Evolutionary conservation across 2,113 vertebrate genomes (phyloP).

Genomic region (Macaca mulatta): DNA sequence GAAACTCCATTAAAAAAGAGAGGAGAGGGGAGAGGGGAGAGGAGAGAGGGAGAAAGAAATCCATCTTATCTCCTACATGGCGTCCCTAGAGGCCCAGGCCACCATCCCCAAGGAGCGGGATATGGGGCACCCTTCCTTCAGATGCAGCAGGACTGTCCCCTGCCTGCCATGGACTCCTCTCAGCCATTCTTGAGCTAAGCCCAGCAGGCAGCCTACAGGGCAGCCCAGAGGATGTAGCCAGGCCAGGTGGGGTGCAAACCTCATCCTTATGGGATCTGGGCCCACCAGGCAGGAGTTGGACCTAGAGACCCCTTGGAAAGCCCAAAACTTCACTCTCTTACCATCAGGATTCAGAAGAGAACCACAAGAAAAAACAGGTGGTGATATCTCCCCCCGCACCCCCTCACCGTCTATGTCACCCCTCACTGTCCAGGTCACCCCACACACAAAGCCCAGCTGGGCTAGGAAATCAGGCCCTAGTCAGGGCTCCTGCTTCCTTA

Average conservation of each 20-base stretch:
- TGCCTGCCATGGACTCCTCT: accelerated
- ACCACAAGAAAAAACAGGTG: too few species aligned
- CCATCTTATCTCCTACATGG: not conserved
- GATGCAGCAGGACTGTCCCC: not conserved
- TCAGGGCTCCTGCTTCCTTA: not conserved
- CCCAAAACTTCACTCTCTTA: not conserved
- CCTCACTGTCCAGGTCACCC: accelerated
- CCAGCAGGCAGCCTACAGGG: not conserved
- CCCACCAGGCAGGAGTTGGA: not conserved
- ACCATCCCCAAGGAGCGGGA: not conserved
- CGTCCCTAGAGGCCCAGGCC: not conserved
- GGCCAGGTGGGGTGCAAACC: not conserved
- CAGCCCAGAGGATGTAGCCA: not conserved
- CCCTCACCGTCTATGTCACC: too few species aligned
- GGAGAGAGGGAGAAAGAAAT: too few species aligned
- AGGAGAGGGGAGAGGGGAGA: too few species aligned
- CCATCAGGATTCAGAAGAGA: not conserved
- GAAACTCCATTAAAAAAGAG: too few species aligned
- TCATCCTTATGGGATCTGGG: accelerated
- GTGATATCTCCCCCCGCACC: not conserved
- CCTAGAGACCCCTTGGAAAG: not conserved
- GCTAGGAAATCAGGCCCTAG: too few species aligned
- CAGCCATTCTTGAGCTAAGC: not conserved
- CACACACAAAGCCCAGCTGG: not conserved
- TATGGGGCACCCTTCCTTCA: not conserved